Base-by-base conservation (phyloP, 2,113 vertebrate species). In the Ceratotherium simum region DNA sequence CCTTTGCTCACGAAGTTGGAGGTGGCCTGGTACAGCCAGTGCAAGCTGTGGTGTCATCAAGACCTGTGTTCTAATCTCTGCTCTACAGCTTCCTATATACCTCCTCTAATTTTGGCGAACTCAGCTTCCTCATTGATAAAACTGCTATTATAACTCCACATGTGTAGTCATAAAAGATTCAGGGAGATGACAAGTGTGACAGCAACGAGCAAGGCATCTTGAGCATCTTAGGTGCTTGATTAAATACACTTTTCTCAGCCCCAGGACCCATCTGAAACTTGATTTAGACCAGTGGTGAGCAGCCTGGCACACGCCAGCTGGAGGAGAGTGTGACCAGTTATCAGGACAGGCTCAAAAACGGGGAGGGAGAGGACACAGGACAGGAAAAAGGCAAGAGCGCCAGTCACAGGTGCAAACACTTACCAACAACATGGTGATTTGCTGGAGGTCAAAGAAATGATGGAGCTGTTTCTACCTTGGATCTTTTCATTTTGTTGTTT, bases 401-500 rank as follows among this genome's bases (percentile, higher is more conserved):
- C 36, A 58, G 58, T 58, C 46, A 75, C 56, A 62, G 64, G n/a
- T 33, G 29, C 39, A 75, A 39, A 85, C 31, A 46, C 25, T 58
- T 75, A 23, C 67, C 39, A 51, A 39, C 42, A 54, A 58, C 36
- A 27, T 70, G 25, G 33, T 39, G 46, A 91, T 80, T 76, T 84
- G 20, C 51, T 90, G 36, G 42, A 75, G 13, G 62, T 72, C 75
- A 72, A 90, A 92, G 70, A 90, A 65, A 82, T 33, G n/a, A 85
- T 70, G 76, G 39, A 39, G 31, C n/a, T 84, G 23, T 70, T 97
- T 96, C 64, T 97, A 60, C 46, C 9, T 88, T 89, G 18, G 8
- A 36, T 48, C 17, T 88, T 88, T 95, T 67, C 8, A 73, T 91
- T 93, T 90, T 75, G 8, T 70, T 78, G 33, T 70, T 91, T 90